Conservation (phyloP, 2,797 vertebrate genomes). For the Mareca penelope region DNA sequence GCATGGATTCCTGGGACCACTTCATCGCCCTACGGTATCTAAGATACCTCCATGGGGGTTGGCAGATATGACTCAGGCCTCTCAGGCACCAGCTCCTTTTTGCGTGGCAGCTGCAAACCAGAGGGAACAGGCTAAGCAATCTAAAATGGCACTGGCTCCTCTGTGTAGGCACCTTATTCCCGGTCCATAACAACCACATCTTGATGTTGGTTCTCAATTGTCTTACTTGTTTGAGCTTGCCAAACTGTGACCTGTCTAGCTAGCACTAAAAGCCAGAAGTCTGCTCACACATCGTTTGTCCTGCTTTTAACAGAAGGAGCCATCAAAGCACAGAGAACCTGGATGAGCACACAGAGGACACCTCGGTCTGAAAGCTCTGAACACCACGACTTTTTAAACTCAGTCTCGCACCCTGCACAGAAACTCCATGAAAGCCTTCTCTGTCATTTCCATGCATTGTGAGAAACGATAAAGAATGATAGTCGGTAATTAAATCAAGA, state of each 20-base stretch:
- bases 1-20: background rate
- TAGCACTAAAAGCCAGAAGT: background rate
- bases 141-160: background rate
- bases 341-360: background rate
- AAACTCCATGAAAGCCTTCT: background rate
- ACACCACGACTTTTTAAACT: background rate
- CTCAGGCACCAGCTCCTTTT: background rate
- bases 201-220: background rate
- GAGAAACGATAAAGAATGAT: background rate
- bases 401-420: background rate
- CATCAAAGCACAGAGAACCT: conserved; percentile 32
- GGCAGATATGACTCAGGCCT: background rate
- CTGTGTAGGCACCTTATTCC: background rate
- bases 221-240: background rate
- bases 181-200: background rate
- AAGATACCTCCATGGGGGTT: background rate
- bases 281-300: background rate
- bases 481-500: background rate
- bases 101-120: background rate
- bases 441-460: background rate
- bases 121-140: background rate
- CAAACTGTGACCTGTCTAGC: background rate
- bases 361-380: conserved; percentile 6
- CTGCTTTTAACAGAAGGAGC: conserved; percentile 49
- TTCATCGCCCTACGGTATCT: background rate